Percentiles rank a stretch among this genome's conserved stretches.
Evolutionary conservation across 2,888 invertebrate genomes (phyloP).

Genomic region (Cheiracanthium punctorium): DNA sequence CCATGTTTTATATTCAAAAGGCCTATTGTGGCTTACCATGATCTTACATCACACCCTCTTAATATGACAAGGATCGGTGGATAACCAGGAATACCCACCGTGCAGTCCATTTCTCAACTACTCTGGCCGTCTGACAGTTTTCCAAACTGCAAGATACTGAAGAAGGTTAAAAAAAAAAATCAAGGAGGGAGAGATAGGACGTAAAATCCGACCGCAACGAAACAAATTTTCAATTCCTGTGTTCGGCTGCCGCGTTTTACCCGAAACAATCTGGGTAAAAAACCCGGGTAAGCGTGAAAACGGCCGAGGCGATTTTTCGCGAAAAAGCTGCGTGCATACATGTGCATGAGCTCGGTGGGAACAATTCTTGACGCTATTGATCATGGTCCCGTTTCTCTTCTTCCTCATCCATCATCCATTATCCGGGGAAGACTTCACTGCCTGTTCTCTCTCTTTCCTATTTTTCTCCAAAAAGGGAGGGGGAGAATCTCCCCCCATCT

Average conservation of each 20-base stretch:
- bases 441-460: slow-evolving; percentile 53
- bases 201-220: slow-evolving; percentile 61
- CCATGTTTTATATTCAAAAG: slow-evolving; percentile 20
- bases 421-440: slow-evolving; percentile 62
- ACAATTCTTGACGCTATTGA: slow-evolving; percentile 70
- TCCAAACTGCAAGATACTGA: neutral
- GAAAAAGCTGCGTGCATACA: slow-evolving; percentile 65
- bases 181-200: slow-evolving; percentile 4
- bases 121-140: slow-evolving; percentile 31
- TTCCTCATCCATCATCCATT: slow-evolving; percentile 66
- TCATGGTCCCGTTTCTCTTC: slow-evolving; percentile 52
- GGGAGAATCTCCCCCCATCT: slow-evolving; percentile 17
- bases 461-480: slow-evolving; percentile 33
- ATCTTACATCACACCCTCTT: slow-evolving; percentile 44
- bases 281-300: slow-evolving; percentile 64
- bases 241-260: slow-evolving; percentile 35
- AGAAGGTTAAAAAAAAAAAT: neutral
- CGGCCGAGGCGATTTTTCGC: slow-evolving; percentile 64
- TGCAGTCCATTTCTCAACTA: slow-evolving; percentile 54
- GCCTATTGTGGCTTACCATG: slow-evolving; percentile 38
- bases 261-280: slow-evolving; percentile 57
- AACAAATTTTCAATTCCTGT: slow-evolving; percentile 63
- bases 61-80: slow-evolving; percentile 17
- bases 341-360: slow-evolving; percentile 64
- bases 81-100: slow-evolving; percentile 26